Evolutionary conservation across 2,113 vertebrate genomes (phyloP), one percentile per base, ranked within the genome.

Genomic region (Manacus vitellinus): DNA sequence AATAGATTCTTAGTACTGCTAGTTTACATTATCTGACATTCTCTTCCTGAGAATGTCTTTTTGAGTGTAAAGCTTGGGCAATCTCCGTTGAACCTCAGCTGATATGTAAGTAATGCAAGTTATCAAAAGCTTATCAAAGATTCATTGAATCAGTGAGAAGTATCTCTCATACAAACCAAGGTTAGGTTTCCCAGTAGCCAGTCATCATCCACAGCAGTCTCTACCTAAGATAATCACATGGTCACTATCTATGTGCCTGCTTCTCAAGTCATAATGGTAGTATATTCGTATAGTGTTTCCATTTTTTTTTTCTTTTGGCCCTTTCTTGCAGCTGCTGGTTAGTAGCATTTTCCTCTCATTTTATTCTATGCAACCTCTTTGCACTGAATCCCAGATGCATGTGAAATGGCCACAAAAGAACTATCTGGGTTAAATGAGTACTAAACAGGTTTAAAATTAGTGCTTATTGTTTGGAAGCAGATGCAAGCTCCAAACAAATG

Each of bases 391-490:
- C 98, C 98, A 98, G 98, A 98, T 98, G 98, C 94, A 88, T 97
- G 95, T 97, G 97, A 97, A 97, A 94, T 46, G 91, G 97, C 96
- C 97, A 98, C 98, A 98, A 98, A 98, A 98, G 98, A 98, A 95
- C 95, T 97, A 97, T 97, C 97, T 98, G 98, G 98, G 98, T 98
- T 98, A 98, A 98, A 98, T 96, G 97, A 94, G 89, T 93, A 96
- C 97, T 98, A 97, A 98, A 98, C 98, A 98, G 98, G 98, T 98
- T 98, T 97, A 98, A 98, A 98, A 98, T 98, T 97, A 98, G 97
- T 97, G 97, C 97, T 96, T 97, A 97, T 98, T 98, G 97, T 98
- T 93, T 97, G 78, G 94, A 97, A 97, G 97, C 98, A 98, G 98
- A 98, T 98, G 98, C 96, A 85, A 96, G 97, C 97, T 95, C 97